These are phyloP conservation scores for Sternarchorhynchus goeldii DNA, from an alignment of 2,797 vertebrate genomes.

Conservation along the genomic window DNA sequence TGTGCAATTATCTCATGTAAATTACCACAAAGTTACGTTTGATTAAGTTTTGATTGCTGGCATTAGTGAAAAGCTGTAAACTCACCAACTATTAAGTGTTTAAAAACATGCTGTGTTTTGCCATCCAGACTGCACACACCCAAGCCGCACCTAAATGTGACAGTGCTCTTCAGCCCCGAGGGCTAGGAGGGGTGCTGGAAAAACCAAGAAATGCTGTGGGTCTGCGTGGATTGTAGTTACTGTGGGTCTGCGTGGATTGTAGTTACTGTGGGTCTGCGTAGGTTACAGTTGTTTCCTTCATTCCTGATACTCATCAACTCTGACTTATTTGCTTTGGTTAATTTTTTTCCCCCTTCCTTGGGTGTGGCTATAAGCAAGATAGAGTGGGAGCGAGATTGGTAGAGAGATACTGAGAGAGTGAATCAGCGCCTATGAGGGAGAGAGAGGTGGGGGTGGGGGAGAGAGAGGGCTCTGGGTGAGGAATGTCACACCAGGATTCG, in stretches of 20 bases:
- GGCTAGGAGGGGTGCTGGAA: conserved; percentile 33
- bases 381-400: conserved; percentile 24
- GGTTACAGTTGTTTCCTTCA: conserved; percentile 11
- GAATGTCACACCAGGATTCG: conserved; percentile 74
- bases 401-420: conserved; percentile 5
- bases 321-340: conserved; percentile 15
- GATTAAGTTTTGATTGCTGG: neutral
- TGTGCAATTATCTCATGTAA: neutral
- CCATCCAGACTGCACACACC: conserved; percentile 23
- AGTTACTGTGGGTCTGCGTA: neutral
- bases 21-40: neutral
- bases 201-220: neutral
- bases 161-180: conserved; percentile 35
- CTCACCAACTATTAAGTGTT: neutral
- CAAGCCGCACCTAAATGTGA: conserved; percentile 30
- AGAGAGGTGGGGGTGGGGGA: neutral
- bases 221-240: conserved; percentile 6
- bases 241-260: neutral
- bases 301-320: conserved; percentile 24
- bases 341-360: neutral
- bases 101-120: neutral
- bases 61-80: neutral
- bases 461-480: conserved; percentile 50
- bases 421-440: conserved; percentile 2
- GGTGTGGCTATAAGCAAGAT: conserved; percentile 27